phyloP scores from a whole-genome alignment of 2,797 vertebrate species.

The Capromys pilorides region DNA sequence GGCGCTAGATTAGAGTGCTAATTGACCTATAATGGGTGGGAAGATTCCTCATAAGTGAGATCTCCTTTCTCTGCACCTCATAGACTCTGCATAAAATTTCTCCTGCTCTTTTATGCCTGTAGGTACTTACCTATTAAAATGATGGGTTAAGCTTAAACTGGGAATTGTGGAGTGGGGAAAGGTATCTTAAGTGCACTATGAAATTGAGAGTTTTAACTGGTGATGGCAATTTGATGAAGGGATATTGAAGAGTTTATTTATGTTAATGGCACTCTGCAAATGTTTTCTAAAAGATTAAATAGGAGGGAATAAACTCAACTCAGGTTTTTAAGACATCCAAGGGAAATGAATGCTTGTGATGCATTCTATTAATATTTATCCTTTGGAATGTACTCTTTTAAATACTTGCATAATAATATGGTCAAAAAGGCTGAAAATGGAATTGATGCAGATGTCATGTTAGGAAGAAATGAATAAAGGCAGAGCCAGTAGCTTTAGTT shows the following conservation, averaged over 20 bases:
- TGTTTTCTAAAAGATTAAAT: constrained; percentile 68
- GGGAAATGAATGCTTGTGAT: constrained; percentile 45
- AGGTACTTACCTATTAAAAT: constrained; percentile 7
- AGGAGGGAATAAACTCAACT: constrained; percentile 62
- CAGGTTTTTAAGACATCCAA: constrained; percentile 58
- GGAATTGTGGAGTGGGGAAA: not conserved
- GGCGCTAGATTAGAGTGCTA: not conserved
- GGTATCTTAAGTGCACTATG: not conserved
- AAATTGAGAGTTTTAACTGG: constrained; percentile 50
- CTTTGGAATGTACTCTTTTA: constrained; percentile 51
- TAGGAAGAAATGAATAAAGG: not conserved
- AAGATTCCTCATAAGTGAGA: not conserved
- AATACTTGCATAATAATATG: constrained; percentile 56
- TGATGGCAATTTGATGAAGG: constrained; percentile 70
- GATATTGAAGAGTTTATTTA: constrained; percentile 72
- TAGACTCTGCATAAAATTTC: not conserved
- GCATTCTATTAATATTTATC: constrained; percentile 61
- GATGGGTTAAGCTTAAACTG: not conserved
- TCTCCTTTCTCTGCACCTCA: constrained; percentile 1
- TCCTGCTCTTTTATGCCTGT: not conserved
- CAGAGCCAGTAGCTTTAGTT: not conserved
- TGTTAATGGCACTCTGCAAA: constrained; percentile 63
- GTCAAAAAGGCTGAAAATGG: not conserved
- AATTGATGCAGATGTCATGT: not conserved
- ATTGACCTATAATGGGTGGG: not conserved